Percentiles rank a stretch among this genome's conserved stretches.
Conservation (phyloP, 2,888 invertebrate species). For the Acrobasis suavella region DNA sequence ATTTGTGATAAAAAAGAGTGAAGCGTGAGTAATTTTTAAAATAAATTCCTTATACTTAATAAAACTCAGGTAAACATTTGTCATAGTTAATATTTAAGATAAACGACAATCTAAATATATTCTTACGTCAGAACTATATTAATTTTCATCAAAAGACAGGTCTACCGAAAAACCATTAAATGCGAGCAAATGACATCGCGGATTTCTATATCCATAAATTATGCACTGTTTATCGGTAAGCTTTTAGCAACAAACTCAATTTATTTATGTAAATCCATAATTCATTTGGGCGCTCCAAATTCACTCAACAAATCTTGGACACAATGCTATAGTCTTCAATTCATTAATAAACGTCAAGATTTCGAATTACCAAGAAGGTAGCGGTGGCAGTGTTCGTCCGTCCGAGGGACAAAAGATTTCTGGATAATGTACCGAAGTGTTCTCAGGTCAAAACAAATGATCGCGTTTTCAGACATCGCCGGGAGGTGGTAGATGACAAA, state of each 20-base stretch:
- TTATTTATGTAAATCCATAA: constrained; percentile 53
- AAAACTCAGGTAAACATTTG: not conserved
- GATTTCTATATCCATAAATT: constrained; percentile 38
- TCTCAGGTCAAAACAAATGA: constrained; percentile 41
- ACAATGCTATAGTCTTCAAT: constrained; percentile 47
- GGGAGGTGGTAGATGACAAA: constrained; percentile 39
- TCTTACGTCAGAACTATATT: not conserved
- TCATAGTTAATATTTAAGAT: not conserved
- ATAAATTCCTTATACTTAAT: no score
- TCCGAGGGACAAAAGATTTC: constrained; percentile 44
- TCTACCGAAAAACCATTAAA: constrained; percentile 28
- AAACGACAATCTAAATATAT: not conserved
- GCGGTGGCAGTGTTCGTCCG: constrained; percentile 18
- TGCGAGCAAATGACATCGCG: constrained; percentile 30
- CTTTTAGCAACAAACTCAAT: constrained; percentile 43
- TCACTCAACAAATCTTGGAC: constrained; percentile 42
- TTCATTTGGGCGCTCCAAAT: constrained; percentile 40
- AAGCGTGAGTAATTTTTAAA: no score
- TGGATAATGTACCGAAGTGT: constrained; percentile 39
- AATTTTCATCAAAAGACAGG: not conserved
- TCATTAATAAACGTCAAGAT: constrained; percentile 59
- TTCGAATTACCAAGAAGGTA: constrained; percentile 28
- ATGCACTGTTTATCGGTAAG: constrained; percentile 41
- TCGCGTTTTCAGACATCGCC: constrained; percentile 21
- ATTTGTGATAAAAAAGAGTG: no score